Base-by-base conservation (phyloP, 2,113 vertebrate genomes). In the Myiopsitta monachus region DNA sequence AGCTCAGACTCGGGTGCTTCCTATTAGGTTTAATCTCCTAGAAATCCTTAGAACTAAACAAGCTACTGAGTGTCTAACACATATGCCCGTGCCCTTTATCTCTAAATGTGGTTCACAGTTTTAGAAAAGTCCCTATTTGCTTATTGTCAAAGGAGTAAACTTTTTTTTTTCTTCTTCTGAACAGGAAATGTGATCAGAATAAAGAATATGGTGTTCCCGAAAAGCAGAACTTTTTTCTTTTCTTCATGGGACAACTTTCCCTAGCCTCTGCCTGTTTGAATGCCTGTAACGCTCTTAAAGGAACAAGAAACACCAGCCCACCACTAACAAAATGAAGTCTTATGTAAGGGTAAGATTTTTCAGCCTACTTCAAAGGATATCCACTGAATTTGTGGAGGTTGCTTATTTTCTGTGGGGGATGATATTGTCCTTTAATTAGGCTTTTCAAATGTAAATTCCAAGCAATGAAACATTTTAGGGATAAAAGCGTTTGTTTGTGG, bases 351-450 rank as follows among this genome's bases (percentile, higher is more conserved):
- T 75, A 84, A 11, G 3, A 73, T 95, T 96, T 96, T 82, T 73
- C 88, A 84, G 73, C 39, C 44, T 41, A 94, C 92, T 91, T 96
- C 92, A 94, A 94, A 96, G 92, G 66, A 66, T 87, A 93, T 82
- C 62, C 66, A 59, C 77, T 88, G 80, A 88, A 95, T 92, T 94
- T 93, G 66, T 91, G 78, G 86, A 87, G 70, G 62, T 91, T 92
- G 74, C 86, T 95, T 91, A 84, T 94, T 91, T 96, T 97, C 91
- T 95, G 54, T 87, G 81, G 77, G 83, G 69, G 66, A 96, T 0
- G 70, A 89, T 82, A 95, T 92, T 96, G 92, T 96, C 77, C 78
- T 62, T 91, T 96, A 96, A 96, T 96, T 97, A 91, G 92, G 74
- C 59, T 94, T 94, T 96, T 97, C 95, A 96, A 91, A 96, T 92